Conservation (phyloP, 92 coral and sea anemone genomes). For the Anthopleura xanthogrammica region DNA sequence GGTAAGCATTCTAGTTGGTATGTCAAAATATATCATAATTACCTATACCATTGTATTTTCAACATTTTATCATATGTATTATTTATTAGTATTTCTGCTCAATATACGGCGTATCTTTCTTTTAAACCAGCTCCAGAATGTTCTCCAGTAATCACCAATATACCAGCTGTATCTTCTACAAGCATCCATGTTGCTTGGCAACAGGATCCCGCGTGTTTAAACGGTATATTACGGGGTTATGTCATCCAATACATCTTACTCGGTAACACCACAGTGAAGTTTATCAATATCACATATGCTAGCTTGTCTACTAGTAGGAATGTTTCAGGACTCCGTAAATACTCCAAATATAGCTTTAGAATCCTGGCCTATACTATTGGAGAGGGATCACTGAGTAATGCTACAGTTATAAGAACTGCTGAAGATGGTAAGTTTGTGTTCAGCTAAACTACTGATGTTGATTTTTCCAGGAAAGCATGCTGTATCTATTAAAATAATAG, state of each 20-base stretch:
- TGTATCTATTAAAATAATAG: too few species aligned
- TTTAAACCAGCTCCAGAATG: not conserved
- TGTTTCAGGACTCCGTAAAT: not conserved
- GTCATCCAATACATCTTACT: not conserved
- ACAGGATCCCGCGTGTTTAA: not conserved
- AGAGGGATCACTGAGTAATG: not conserved
- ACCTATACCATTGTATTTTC: too few species aligned
- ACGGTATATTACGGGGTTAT: not conserved
- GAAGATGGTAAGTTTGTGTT: not conserved
- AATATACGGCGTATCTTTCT: too few species aligned
- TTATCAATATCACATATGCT: constrained; percentile 1
- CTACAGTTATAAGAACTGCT: not conserved
- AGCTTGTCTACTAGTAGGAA: not conserved
- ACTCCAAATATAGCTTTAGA: not conserved
- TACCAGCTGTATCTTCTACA: not conserved
- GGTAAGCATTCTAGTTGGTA: not conserved
- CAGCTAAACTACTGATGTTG: too few species aligned
- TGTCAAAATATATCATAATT: too few species aligned
- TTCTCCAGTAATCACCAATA: not conserved
- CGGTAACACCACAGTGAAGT: not conserved
- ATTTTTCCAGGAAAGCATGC: too few species aligned
- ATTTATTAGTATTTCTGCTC: too few species aligned
- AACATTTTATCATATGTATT: too few species aligned
- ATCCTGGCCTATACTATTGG: constrained; percentile 5
- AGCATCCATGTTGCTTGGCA: constrained; percentile 1